Evolutionary conservation across 2,888 invertebrate genomes (phyloP).

Genomic region (Lithosia quadra): DNA sequence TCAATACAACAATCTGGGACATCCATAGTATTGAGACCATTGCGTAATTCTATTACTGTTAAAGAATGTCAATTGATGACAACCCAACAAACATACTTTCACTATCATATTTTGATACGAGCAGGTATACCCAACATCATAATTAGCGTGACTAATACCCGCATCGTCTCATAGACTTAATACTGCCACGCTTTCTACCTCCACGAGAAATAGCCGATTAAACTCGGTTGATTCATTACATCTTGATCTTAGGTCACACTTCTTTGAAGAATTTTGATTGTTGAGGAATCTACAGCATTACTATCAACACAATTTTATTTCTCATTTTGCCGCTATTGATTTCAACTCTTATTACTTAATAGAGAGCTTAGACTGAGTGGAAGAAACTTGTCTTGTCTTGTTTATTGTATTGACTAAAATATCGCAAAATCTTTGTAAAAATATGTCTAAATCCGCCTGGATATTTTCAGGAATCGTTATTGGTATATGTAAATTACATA

Average conservation of each 20-base stretch:
- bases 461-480: too few species aligned
- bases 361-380: too few species aligned
- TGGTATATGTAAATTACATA: neutral
- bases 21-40: neutral
- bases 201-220: constrained; percentile 1
- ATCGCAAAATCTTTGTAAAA: too few species aligned
- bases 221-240: neutral
- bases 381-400: too few species aligned
- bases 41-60: neutral
- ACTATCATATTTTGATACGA: neutral
- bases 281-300: neutral
- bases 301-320: neutral
- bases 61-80: constrained; percentile 2
- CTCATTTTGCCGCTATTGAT: neutral
- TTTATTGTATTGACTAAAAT: too few species aligned
- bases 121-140: neutral
- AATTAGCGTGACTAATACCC: constrained; percentile 2
- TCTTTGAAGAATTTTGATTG: neutral
- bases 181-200: constrained; percentile 10
- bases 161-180: neutral
- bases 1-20: neutral
- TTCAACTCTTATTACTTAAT: neutral
- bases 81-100: neutral
- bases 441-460: too few species aligned
- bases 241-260: constrained; percentile 13